A percentile compares a stretch with the other conserved stretches of the same genome.
phyloP scores from a whole-genome alignment of 2,113 vertebrate genomes.

The Vombatus ursinus region DNA sequence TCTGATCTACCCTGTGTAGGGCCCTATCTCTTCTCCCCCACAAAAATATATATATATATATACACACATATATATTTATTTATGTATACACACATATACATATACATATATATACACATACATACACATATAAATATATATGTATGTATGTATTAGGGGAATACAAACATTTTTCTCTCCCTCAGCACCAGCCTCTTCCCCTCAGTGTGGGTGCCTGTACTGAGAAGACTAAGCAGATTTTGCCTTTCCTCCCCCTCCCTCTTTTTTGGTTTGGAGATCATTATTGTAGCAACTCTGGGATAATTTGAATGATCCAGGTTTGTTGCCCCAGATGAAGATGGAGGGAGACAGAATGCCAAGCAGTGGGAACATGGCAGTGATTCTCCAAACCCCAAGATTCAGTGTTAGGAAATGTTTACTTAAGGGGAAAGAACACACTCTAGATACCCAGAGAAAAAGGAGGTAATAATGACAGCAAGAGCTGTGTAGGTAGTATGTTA shows the following conservation, averaged over 20 bases:
- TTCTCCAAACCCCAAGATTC: not conserved
- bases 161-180: not conserved
- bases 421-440: not conserved
- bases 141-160: too few relatives aligned
- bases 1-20: not conserved
- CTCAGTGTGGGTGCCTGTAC: not conserved
- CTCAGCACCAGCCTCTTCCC: not conserved
- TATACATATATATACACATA: too few relatives aligned
- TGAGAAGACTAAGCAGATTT: not conserved
- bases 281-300: not conserved
- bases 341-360: not conserved
- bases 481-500: not conserved
- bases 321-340: not conserved
- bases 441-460: not conserved
- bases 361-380: not conserved
- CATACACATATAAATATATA: too few relatives aligned
- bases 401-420: not conserved
- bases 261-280: not conserved
- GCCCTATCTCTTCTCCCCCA: not conserved
- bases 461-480: not conserved
- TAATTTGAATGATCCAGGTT: not conserved
- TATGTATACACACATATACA: too few relatives aligned
- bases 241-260: not conserved
- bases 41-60: too few relatives aligned
- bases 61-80: too few relatives aligned